These are phyloP conservation scores for Rhabdomys dilectus DNA, from an alignment of 2,113 vertebrate species.

Conservation along the genomic window DNA sequence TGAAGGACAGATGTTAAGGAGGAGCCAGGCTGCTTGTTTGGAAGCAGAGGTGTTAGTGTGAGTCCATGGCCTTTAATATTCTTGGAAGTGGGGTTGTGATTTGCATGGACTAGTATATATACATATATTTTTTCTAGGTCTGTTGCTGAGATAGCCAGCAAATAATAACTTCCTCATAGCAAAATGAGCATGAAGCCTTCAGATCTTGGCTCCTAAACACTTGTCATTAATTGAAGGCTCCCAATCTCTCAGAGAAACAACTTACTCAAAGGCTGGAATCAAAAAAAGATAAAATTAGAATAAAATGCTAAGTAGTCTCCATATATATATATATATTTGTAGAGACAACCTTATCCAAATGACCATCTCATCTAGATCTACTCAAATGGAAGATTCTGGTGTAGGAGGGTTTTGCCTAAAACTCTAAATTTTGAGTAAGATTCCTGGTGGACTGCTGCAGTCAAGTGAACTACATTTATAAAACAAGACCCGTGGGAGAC, in stretches of 20 bases:
- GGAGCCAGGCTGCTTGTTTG: neutral
- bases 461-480: neutral
- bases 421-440: constrained; percentile 36
- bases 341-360: neutral
- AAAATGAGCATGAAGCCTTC: neutral
- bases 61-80: constrained; percentile 3
- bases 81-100: neutral
- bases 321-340: too few relatives aligned
- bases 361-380: neutral
- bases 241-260: neutral
- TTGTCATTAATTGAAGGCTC: neutral
- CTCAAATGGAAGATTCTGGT: constrained; percentile 1
- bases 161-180: neutral
- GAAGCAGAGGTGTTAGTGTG: neutral
- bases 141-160: neutral
- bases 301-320: neutral
- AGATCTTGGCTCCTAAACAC: constrained; percentile 28
- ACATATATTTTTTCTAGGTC: neutral
- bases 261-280: neutral
- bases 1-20: neutral
- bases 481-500: neutral
- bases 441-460: neutral
- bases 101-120: neutral
- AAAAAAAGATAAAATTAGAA: neutral
- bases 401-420: neutral